Evolutionary conservation across 2,797 vertebrate genomes (phyloP), one percentile per base, ranked within the genome.

Genomic region (Gymnopithys bicolor): DNA sequence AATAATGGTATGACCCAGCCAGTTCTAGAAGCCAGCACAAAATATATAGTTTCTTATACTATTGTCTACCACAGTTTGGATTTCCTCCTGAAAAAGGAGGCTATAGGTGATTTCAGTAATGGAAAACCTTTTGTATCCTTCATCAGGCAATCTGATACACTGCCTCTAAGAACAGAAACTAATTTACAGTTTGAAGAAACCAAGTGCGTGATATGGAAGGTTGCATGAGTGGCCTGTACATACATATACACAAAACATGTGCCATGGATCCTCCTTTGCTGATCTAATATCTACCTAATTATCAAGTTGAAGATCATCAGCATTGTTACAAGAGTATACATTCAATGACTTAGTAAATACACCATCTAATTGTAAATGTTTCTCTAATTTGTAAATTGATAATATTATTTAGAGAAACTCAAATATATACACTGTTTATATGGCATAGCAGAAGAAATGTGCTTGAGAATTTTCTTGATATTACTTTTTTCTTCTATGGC

Each of bases 401-500:
- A 89, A 30, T 24, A 74, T 48, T 58, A 51, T 80, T 67, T 80
- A 70, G n/a, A 74, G 37, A 84, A 95, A 75, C 37, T 87, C 37
- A 60, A 64, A 89, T 89, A 88, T 76, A 43, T 92, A 23, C 70
- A 66, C 68, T 91, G 66, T 62, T 88, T 83, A 85, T 75, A 79
- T 84, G 85, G 73, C 86, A 81, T 77, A 90, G 93, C 66, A 94
- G 94, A 93, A 91, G 18, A 85, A 82, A 77, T 56, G 9, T 16
- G 58, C 30, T 52, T 74, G 43, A 74, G 32, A 83, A 69, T 92
- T 23, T 69, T 18, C 5, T 83, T 78, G 80, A 19, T 14, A 25
- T 56, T 30, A 52, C 5, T 67, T 74, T 89, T 89, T 73, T 58
- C 25, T 79, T 70, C 58, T 43, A 25, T 59, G 49, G 49, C 12